Evolutionary conservation across 1,140 invertebrate species (phyloP).

Genomic region (Kradibia gibbosae): DNA sequence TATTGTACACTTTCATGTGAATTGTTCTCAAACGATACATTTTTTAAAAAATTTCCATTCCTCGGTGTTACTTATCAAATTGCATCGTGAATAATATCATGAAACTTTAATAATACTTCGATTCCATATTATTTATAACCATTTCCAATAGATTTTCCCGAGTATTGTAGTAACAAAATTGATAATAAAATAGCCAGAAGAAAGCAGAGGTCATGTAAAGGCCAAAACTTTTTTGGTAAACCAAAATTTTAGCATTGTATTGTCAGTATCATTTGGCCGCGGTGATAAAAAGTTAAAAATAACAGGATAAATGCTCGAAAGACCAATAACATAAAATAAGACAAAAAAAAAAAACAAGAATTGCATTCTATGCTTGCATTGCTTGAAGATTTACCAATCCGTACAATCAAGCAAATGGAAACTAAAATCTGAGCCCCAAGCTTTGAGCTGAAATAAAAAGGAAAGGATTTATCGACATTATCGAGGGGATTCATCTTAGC

Average conservation of each 20-base stretch:
- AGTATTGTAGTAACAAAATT: too few species aligned
- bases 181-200: neutral
- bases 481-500: neutral
- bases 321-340: too few species aligned
- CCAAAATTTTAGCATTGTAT: neutral
- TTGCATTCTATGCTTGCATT: neutral
- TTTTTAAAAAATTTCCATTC: too few species aligned
- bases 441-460: neutral
- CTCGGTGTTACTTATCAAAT: too few species aligned
- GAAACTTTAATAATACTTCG: too few species aligned
- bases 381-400: neutral
- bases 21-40: too few species aligned
- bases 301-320: neutral
- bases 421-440: slow-evolving; percentile 1
- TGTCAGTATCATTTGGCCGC: neutral
- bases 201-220: neutral
- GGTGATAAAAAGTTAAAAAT: neutral
- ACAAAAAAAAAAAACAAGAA: too few species aligned
- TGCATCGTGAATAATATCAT: too few species aligned
- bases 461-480: slow-evolving; percentile 24
- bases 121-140: too few species aligned
- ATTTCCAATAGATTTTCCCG: too few species aligned
- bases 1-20: too few species aligned
- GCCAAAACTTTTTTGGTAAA: neutral
- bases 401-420: slow-evolving; percentile 24